Evolutionary conservation across 1,140 invertebrate genomes (phyloP).

Genomic region (Cydia strobilella): DNA sequence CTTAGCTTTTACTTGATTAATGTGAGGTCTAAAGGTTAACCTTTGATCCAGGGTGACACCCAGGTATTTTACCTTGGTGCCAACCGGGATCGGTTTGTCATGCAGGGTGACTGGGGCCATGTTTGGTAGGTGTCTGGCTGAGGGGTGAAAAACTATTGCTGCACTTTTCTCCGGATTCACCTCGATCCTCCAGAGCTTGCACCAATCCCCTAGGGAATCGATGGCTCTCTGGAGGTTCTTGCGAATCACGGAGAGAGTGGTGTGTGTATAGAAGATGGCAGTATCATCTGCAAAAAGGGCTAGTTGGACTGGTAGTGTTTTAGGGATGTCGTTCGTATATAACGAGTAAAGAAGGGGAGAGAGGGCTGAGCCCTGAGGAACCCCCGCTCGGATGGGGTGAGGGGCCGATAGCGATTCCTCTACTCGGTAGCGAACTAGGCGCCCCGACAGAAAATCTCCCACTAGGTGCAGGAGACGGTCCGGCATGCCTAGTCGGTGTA

Average conservation of each 20-base stretch:
- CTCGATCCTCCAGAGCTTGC: too few relatives aligned
- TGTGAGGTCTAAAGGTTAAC: not conserved
- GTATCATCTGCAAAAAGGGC: slow-evolving; percentile 15
- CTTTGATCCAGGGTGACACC: not conserved
- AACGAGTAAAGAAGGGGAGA: not conserved
- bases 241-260: not conserved
- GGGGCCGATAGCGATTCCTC: not conserved
- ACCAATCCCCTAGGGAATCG: too few relatives aligned
- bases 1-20: not conserved
- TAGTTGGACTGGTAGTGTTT: not conserved
- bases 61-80: not conserved
- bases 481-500: not conserved
- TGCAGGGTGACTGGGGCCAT: not conserved
- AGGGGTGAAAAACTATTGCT: too few relatives aligned
- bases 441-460: not conserved
- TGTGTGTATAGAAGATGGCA: not conserved
- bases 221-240: not conserved
- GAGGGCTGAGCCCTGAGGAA: not conserved
- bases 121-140: not conserved
- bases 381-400: not conserved
- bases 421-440: not conserved
- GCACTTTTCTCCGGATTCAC: too few relatives aligned
- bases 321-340: not conserved
- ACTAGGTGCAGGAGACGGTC: not conserved
- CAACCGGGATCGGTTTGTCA: not conserved